Percentiles rank a stretch among this genome's conserved stretches.
Conservation (phyloP, 1,140 invertebrate species). For the Drosophila tristis region DNA sequence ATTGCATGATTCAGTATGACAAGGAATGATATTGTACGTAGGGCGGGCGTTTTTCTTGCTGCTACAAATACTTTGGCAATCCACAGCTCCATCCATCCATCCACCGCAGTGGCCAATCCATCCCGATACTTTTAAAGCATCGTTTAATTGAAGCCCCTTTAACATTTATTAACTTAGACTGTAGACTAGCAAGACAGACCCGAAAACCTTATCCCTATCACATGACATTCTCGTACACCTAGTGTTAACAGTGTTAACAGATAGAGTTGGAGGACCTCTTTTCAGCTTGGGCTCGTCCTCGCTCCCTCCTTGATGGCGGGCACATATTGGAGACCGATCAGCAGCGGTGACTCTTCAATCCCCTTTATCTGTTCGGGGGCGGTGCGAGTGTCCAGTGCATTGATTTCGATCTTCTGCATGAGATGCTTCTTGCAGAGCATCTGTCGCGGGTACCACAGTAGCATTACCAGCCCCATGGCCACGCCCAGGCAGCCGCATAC, state of each 20-base stretch:
- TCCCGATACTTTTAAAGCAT: neutral
- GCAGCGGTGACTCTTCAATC: conserved; percentile 55
- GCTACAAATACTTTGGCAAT: too few species aligned
- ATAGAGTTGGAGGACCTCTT: neutral
- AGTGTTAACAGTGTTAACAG: neutral
- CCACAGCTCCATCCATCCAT: too few species aligned
- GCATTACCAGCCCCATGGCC: conserved; percentile 54
- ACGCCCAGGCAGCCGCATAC: conserved; percentile 38
- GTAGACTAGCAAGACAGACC: conserved; percentile 25
- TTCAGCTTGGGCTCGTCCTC: conserved; percentile 23
- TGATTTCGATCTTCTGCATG: conserved; percentile 68
- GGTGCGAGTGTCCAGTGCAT: conserved; percentile 31
- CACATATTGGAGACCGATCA: conserved; percentile 51
- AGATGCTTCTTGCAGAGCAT: conserved; percentile 51
- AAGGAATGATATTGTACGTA: neutral
- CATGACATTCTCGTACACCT: conserved; percentile 22
- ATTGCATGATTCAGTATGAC: conserved; percentile 4
- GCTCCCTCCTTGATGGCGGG: conserved; percentile 6
- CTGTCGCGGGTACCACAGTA: conserved; percentile 66
- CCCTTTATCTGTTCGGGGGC: conserved; percentile 25
- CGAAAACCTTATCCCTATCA: conserved; percentile 26
- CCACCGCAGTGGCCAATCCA: too few species aligned
- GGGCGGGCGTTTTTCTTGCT: too few species aligned
- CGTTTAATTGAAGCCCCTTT: conserved; percentile 3
- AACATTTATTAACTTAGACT: conserved; percentile 26